Percentiles rank a stretch among this genome's conserved stretches.
phyloP scores from a whole-genome alignment of 2,113 vertebrate genomes.

The Enhydra lutris region DNA sequence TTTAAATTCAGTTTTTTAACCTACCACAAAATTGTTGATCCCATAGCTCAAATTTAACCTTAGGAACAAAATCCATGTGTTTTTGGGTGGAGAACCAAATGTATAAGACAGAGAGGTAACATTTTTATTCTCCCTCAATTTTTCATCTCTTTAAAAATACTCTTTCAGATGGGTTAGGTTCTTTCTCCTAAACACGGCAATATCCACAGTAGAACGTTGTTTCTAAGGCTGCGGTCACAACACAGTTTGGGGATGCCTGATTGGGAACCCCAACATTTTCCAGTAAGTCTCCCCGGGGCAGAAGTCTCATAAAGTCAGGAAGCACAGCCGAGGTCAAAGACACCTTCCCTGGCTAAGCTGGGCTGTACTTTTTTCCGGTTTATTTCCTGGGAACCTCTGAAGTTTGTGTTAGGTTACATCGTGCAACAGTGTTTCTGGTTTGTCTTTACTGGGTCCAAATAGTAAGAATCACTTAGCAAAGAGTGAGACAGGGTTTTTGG shows the following conservation, averaged over 20 bases:
- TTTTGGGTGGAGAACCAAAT: neutral
- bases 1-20: conserved; percentile 3
- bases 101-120: neutral
- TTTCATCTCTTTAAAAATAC: neutral
- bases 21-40: neutral
- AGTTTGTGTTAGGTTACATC: neutral
- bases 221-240: neutral
- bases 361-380: neutral
- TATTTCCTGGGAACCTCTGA: neutral
- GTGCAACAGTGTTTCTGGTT: neutral
- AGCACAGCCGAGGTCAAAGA: neutral
- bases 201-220: accelerated
- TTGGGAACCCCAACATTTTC: neutral
- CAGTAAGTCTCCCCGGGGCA: neutral
- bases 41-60: neutral
- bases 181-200: neutral
- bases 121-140: neutral
- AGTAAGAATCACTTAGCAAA: neutral
- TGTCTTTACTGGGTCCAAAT: neutral
- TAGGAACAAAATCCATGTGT: neutral
- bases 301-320: neutral
- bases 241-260: neutral
- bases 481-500: neutral
- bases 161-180: neutral
- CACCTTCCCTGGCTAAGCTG: neutral